phyloP scores from a whole-genome alignment of 2,888 invertebrate species.

The Epistrophella euchroma region DNA sequence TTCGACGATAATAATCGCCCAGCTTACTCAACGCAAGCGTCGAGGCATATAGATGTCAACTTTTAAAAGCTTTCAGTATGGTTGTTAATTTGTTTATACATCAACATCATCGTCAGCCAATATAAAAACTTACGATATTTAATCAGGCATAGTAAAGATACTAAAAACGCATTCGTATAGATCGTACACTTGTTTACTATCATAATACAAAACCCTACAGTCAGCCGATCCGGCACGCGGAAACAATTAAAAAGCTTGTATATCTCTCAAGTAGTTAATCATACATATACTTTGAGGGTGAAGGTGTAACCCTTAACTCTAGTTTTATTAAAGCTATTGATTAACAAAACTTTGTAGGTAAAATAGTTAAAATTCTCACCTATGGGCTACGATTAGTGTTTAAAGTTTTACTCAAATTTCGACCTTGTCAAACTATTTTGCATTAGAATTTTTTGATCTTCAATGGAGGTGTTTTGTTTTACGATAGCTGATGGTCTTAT shows the following conservation, averaged over 20 bases:
- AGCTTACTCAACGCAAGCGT: constrained; percentile 61
- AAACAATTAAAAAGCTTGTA: constrained; percentile 20
- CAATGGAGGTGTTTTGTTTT: background rate
- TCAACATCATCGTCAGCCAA: background rate
- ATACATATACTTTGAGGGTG: constrained; percentile 21
- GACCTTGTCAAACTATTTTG: constrained; percentile 18
- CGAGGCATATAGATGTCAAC: constrained; percentile 48
- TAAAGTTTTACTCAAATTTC: background rate
- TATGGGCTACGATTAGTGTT: background rate
- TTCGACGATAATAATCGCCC: constrained; percentile 55
- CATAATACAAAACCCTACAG: constrained; percentile 1
- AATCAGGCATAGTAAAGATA: background rate
- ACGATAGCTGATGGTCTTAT: background rate
- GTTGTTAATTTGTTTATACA: constrained; percentile 31
- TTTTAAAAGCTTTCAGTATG: constrained; percentile 52
- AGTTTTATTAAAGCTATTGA: background rate
- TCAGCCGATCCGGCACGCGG: constrained; percentile 1
- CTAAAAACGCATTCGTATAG: constrained; percentile 5
- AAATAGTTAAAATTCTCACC: background rate
- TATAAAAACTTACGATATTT: constrained; percentile 34
- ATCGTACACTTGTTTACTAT: background rate
- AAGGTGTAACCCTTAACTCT: constrained; percentile 26
- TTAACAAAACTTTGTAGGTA: background rate
- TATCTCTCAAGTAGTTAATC: constrained; percentile 23
- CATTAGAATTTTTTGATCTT: constrained; percentile 22